These are phyloP conservation scores for Trinorchestia longiramus DNA, from an alignment of 1,140 invertebrate genomes.

Conservation along the genomic window DNA sequence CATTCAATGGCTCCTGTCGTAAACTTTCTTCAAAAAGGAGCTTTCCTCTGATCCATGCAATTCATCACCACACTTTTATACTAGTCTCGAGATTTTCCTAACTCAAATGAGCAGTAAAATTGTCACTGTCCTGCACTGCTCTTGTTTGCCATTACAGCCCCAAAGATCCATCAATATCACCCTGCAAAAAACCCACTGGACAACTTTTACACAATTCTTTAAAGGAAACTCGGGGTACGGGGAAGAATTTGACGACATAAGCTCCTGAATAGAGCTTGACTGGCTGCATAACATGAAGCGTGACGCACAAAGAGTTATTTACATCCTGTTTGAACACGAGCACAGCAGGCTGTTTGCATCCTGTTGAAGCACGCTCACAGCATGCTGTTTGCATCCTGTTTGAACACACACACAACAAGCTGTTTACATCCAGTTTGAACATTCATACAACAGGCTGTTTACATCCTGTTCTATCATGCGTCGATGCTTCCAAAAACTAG, in stretches of 20 bases:
- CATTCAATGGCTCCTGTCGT: too few relatives aligned
- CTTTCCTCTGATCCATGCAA: neutral
- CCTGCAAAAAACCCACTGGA: neutral
- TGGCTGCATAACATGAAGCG: neutral
- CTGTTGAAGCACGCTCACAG: neutral
- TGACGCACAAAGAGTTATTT: neutral
- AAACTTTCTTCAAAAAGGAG: too few relatives aligned
- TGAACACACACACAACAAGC: too few relatives aligned
- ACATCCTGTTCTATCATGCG: too few relatives aligned
- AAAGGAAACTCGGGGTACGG: neutral
- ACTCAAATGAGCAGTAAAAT: neutral
- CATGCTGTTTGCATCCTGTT: too few relatives aligned
- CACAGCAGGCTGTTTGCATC: neutral
- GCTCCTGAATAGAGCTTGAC: neutral
- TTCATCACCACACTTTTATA: neutral
- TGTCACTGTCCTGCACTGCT: neutral
- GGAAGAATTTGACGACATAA: constrained; percentile 6
- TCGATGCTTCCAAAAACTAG: neutral
- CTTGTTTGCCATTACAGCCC: neutral
- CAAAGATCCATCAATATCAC: constrained; percentile 1
- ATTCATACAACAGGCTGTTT: neutral
- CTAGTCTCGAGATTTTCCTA: neutral
- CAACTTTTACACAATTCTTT: neutral
- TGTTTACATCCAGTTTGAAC: neutral
- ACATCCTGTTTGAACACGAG: neutral